A percentile compares a stretch with the other conserved stretches of the same genome.
These are phyloP conservation scores for Hapalemur alaotrensis DNA, from an alignment of 2,797 vertebrate genomes.

Conservation along the genomic window DNA sequence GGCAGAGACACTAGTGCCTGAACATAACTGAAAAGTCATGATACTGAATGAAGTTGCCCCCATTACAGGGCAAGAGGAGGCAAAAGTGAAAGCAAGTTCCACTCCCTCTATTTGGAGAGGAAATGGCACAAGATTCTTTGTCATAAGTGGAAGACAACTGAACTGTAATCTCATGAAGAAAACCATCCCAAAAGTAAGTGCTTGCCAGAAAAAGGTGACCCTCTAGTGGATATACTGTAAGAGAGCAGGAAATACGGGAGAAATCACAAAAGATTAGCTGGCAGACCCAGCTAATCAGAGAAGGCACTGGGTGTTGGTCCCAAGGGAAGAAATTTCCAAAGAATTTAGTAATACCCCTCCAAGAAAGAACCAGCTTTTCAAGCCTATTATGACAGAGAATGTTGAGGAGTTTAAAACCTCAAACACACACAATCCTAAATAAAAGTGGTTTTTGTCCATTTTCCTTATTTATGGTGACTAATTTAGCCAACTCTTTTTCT, in stretches of 20 bases:
- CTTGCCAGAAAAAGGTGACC: neutral
- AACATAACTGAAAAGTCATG: neutral
- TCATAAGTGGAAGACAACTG: neutral
- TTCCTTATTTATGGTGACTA: neutral
- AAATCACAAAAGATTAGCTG: neutral
- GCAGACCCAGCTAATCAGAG: neutral
- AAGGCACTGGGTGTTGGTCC: neutral
- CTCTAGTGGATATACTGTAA: neutral
- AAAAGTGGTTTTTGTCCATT: neutral
- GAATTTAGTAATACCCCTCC: neutral
- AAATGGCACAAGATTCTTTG: neutral
- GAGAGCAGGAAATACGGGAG: neutral
- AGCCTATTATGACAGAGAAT: neutral
- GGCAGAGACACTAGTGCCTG: neutral
- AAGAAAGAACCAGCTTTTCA: neutral
- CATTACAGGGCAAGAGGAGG: neutral
- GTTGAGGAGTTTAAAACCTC: neutral
- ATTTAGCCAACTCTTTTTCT: neutral
- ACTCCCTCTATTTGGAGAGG: neutral
- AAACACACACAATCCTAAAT: neutral
- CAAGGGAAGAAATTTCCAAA: neutral
- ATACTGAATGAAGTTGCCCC: neutral
- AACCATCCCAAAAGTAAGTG: neutral
- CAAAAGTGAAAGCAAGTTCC: neutral
- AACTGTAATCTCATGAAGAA: neutral